Base-by-base conservation (phyloP, 2,888 invertebrate species). In the Coelogynopora nodosa region DNA sequence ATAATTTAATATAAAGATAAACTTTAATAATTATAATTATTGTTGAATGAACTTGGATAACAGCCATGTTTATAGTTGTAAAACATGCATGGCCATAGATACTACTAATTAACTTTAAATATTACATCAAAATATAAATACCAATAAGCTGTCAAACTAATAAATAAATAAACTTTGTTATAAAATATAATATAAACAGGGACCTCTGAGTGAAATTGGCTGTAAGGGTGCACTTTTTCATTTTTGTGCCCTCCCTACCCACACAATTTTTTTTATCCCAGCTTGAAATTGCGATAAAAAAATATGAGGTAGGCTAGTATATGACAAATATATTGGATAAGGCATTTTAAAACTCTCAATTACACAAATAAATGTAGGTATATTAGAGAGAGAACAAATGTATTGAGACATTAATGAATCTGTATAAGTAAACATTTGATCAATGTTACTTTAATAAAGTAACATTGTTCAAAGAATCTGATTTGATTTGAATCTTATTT, bases 221-320 rank as follows among this genome's bases (percentile, higher is more conserved):
- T 31, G 23, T 28, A n/a, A 18, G 49, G 49, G n/a, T 2, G 30
- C 10, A n/a, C n/a, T n/a, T 80, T 31, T n/a, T 94, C 95, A 89
- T 95, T 95, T 93, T 97, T 97, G 90, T 97, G 97, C 49, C 49
- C 49, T 18, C 49, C 18, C 49, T 18, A 49, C 49, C 49, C 49
- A 49, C 18, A 49, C 49, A 49, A 10, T 10, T 10, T 10, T 49
- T 49, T 49, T 49, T 49, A 49, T 49, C n/a, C n/a, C 49, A 49
- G 49, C 18, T 49, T 49, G 49, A 49, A 49, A 49, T 49, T 49
- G 5, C 18, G 49, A 49, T 49, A 49, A 49, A 49, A 49, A 49
- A 49, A 49, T n/a, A n/a, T 49, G 49, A 49, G 5, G 5, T 49
- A 49, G 49, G 5, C n/a, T n/a, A n/a, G 18, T 49, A 49, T 49